Conservation (phyloP, 2,888 invertebrate genomes). For the Calephelis perditalis region DNA sequence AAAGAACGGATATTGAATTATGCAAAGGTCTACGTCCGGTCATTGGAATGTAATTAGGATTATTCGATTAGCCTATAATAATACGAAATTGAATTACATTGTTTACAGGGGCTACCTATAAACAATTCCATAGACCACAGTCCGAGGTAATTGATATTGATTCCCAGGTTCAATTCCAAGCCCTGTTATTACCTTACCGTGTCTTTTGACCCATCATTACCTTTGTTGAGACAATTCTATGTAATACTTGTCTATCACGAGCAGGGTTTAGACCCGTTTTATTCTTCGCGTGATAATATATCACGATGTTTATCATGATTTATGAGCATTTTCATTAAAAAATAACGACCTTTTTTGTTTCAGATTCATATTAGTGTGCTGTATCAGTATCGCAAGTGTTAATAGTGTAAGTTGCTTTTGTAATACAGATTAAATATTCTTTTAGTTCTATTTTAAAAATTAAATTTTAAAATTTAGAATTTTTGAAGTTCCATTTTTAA, state of each 20-base stretch:
- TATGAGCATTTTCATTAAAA: slow-evolving; percentile 6
- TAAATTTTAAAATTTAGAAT: too few species aligned
- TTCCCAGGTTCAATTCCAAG: slow-evolving; percentile 47
- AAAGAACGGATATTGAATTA: slow-evolving; percentile 8
- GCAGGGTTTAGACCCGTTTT: slow-evolving; percentile 44
- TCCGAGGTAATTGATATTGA: slow-evolving; percentile 41
- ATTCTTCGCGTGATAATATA: slow-evolving; percentile 40
- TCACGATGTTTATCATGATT: slow-evolving; percentile 47
- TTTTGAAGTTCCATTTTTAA: too few species aligned
- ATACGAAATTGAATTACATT: slow-evolving; percentile 44
- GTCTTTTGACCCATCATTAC: slow-evolving; percentile 62
- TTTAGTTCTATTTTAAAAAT: too few species aligned
- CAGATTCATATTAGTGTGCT: slow-evolving; percentile 55
- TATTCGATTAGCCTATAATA: slow-evolving; percentile 27
- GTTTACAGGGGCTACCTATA: slow-evolving; percentile 43
- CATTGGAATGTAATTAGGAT: slow-evolving; percentile 17
- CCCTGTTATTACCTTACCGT: slow-evolving; percentile 65
- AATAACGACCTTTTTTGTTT: slow-evolving; percentile 39
- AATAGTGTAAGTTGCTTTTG: slow-evolving; percentile 18
- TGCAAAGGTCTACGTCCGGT: slow-evolving; percentile 12
- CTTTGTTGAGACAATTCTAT: slow-evolving; percentile 37
- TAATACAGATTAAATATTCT: background rate
- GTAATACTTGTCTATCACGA: slow-evolving; percentile 39
- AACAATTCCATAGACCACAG: slow-evolving; percentile 42
- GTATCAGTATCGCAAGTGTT: slow-evolving; percentile 41